Evolutionary conservation across 2,797 vertebrate genomes (phyloP), one percentile per base, ranked within the genome.

Genomic region (Diceros bicornis): DNA sequence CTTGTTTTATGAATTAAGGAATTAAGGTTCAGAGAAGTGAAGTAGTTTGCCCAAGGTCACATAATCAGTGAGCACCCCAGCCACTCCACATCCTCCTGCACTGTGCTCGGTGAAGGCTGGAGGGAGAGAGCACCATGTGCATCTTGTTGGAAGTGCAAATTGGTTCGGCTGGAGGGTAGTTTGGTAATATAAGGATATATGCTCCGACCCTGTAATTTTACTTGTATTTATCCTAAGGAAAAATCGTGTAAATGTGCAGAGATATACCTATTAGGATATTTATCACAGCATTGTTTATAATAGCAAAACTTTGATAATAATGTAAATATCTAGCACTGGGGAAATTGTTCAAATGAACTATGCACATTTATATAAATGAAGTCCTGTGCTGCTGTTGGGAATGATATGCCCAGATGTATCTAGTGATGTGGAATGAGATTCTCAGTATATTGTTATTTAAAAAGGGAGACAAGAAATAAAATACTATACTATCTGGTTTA

Each of bases 401-500:
- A 6, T 34, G 23, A 7, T 6, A 1, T 3, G 6, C 13, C 78
- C 20, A 21, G 16, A 23, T 2, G 3, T 8, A 2, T 41, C 52
- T 32, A 2, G 20, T 16, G 27, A 25, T 1, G 6, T 44, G 21
- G 34, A 14, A 2, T 14, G 4, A 17, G 18, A 5, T 17, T 18
- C 69, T 18, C 34, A 0, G 32, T 14, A 4, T 12, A 2, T n/a
- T 17, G 17, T 23, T 21, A 12, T n/a, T 29, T 21, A 1, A 8
- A 13, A 12, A 23, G 68, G 69, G 44, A 29, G 20, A 18, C 2
- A 6, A 61, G 62, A 61, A 44, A 23, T 7, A 2, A 6, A 8
- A 1, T 9, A 6, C 7, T 13, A 0, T 12, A 8, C 37, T 20
- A 9, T 2, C 23, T 9, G 4, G n/a, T 55, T 52, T 32, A 50